Base-by-base conservation (phyloP, 2,113 vertebrate genomes). In the Hucho hucho region DNA sequence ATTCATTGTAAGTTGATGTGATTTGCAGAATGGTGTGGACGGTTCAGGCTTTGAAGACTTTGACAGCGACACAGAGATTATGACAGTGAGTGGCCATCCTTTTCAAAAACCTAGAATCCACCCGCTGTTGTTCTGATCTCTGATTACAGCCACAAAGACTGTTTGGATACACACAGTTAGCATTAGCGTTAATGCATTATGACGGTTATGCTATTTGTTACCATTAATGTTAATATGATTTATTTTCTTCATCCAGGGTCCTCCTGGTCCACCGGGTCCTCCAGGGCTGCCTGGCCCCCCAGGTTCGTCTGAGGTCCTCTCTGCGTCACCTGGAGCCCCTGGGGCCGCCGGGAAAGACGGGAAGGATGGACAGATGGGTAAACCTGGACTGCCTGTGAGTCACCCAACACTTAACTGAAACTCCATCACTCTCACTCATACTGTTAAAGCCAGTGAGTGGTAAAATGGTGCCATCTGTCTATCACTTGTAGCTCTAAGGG, bases 311-410 rank as follows among this genome's bases (percentile, higher is more conserved):
- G 74, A 76, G 6, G 77, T 53, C 26, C 14, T 90, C 4, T 70
- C 76, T 1, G 85, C 74, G 18, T 71, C 75, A 69, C 72, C 84
- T 37, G 95, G 94, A 73, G 85, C 73, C 14, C 88, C 94, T 65
- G 95, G 94, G 1, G 73, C 82, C 53, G 90, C 95, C 78, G 96
- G 95, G 29, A 88, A 88, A 86, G 91, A 91, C 58, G 92, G 93
- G 24, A 83, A 79, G 68, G 86, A 95, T 12, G 96, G 96, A 77
- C 56, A 81, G 77, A 84, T 76, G 28, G 97, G 96, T 11, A 86
- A 94, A 75, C 88, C 90, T 61, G 96, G 95, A 16, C 84, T 90
- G 20, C 91, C 91, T 77, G 96, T 98, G 56, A 95, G 95, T 92
- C 73, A 29, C 20, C 13, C 46, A 32, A 74, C 32, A 26, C 14